Evolutionary conservation across 1,140 invertebrate species (phyloP), one percentile per base, ranked within the genome.

Genomic region (Brachionus calyciflorus): DNA sequence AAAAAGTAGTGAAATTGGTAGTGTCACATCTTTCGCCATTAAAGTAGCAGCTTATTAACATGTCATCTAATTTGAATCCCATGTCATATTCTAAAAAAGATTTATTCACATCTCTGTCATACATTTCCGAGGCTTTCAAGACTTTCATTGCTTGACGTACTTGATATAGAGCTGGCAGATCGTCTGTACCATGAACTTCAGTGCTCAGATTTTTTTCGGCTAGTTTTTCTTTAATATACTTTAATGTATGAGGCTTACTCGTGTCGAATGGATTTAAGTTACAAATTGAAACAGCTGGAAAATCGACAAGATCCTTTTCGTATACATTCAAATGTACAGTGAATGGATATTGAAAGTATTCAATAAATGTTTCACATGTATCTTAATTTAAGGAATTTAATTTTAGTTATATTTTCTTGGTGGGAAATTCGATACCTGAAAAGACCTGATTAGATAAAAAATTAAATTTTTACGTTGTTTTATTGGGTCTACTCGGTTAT

Each of bases 261-360:
- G 33, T 21, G 17, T 49, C 41, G 3, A 73, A 49, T 9, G 69
- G 21, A 12, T 73, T 73, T 24, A 73, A 3, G n/a, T 73, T 73
- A 24, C 69, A 73, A 55, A 73, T 19, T 2, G 69, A 14, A 33
- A 73, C 24, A 10, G 69, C 41, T 12, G 69, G 69, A 73, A 73
- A 73, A 17, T 48, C 21, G 30, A 41, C 60, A 1, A 63, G 33
- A 40, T 63, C 28, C 37, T 63, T 40, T 63, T 63, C 57, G 12
- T 63, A 17, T 6, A 33, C n/a, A 17, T 33, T 63, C 33, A 33
- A 5, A 37, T 17, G n/a, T 3, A 63, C 33, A 24, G 57, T 37
- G 17, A 14, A 33, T 3, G 33, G 33, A 9, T 37, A 37, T 3
- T 37, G 33, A 37, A 37, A 37, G 33, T 37, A 37, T 37, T 37